Conservation (phyloP, 2,888 invertebrate species). For the Phengaris alcon region DNA sequence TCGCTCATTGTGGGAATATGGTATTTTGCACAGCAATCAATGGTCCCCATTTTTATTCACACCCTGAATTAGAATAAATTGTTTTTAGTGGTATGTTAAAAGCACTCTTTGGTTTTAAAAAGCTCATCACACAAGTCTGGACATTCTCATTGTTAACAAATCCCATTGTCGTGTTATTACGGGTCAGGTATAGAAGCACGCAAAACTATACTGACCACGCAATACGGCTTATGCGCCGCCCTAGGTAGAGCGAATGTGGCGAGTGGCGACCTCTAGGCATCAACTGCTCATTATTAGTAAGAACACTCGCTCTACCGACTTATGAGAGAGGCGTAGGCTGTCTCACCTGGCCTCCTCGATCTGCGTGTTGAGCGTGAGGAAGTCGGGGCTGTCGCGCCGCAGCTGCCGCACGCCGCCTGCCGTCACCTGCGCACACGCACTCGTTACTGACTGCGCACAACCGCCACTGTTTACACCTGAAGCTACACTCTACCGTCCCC, state of each 20-base stretch:
- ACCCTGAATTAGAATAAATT: too few species aligned
- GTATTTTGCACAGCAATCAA: too few species aligned
- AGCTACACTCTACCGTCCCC: background rate
- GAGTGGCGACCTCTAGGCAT: background rate
- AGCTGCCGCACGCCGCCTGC: conserved; percentile 61
- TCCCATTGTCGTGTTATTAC: background rate
- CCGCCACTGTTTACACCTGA: background rate
- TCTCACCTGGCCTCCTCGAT: conserved; percentile 86
- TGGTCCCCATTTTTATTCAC: too few species aligned
- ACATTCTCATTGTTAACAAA: background rate
- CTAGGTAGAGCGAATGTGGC: background rate
- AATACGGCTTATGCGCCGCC: background rate
- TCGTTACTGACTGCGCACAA: background rate
- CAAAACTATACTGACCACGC: background rate
- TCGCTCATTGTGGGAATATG: too few species aligned
- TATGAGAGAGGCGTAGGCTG: background rate
- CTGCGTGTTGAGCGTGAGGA: conserved; percentile 83
- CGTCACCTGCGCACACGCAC: conserved; percentile 50
- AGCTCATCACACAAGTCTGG: background rate
- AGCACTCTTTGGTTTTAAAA: background rate
- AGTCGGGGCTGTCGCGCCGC: conserved; percentile 83
- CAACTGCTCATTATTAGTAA: background rate
- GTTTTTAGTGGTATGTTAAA: too few species aligned
- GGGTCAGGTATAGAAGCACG: background rate
- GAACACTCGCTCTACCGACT: background rate